A percentile compares a stretch with the other conserved stretches of the same genome.
Evolutionary conservation across 2,113 vertebrate genomes (phyloP).

Genomic region (Notiomystis cincta): DNA sequence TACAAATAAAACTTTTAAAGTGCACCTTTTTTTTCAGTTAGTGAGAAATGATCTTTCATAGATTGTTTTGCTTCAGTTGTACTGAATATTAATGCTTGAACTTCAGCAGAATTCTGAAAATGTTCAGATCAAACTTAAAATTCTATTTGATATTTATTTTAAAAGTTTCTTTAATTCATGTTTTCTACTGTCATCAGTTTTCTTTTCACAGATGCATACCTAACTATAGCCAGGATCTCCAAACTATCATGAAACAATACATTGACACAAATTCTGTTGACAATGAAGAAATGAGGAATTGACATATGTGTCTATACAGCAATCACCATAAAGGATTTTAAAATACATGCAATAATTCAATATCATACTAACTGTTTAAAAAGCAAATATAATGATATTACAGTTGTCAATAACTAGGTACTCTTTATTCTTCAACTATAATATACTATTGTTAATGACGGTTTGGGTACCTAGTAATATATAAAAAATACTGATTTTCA

Average conservation of each 20-base stretch:
- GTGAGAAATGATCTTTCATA: neutral
- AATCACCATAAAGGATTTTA: neutral
- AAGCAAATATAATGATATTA: neutral
- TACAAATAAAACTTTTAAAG: neutral
- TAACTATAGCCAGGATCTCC: neutral
- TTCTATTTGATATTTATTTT: neutral
- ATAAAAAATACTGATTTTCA: neutral
- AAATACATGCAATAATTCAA: neutral
- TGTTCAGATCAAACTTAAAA: neutral
- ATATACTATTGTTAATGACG: accelerated
- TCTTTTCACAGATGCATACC: accelerated
- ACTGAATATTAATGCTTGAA: neutral
- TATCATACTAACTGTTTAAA: neutral
- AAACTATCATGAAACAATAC: neutral
- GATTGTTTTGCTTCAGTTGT: neutral
- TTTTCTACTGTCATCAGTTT: neutral
- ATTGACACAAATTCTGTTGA: neutral
- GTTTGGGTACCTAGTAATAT: neutral
- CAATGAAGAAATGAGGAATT: neutral
- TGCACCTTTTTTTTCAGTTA: neutral
- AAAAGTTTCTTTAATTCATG: neutral
- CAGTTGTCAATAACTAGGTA: neutral
- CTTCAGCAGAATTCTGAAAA: neutral
- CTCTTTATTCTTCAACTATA: neutral
- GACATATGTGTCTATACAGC: neutral